Base-by-base conservation (phyloP, 2,797 vertebrate genomes). In the Cynopterus sphinx region DNA sequence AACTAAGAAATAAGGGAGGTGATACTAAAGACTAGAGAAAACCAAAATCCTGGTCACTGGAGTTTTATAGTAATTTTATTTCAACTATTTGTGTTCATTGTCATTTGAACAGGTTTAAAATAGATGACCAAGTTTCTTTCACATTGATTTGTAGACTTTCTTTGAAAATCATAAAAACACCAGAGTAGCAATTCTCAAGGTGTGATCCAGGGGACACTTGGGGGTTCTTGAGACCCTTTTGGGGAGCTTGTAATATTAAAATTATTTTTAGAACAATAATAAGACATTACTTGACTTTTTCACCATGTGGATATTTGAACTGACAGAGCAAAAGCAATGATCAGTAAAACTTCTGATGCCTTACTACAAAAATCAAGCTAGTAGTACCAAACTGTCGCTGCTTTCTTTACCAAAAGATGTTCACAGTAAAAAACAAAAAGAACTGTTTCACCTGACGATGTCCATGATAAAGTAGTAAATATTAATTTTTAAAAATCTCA, bases 311-410 rank as follows among this genome's bases (percentile, higher is more conserved):
- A 39, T 74, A 95, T 82, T 63, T 74, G 57, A 26, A 87, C 2
- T 41, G 9, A 97, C 22, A 24, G 53, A 88, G 19, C 36, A 63
- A 91, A 96, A 85, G 10, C 43, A 92, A 73, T 11, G 26, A 4
- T 53, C 28, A 71, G 10, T 43, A 81, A 63, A 86, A 67, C 6
- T 83, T 51, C 49, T 59, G 46, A 33, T 87, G 13, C 33, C 28
- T 57, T 51, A 90, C 39, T 61, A 81, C 7, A 96, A 96, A 92
- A 70, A 46, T 83, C 46, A 91, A 89, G 46, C 41, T n/a, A 85
- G 26, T 59, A 9, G 31, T 17, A 70, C 13, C 77, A 88, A 90
- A 71, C 17, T 61, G 16, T 68, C 22, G 22, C n/a, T 88, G 9
- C 8, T 43, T 36, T 93, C 36, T 67, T 90, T 33, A 90, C 3